These are phyloP conservation scores for Desmodus rotundus DNA, from an alignment of 2,113 vertebrate species.

Conservation along the genomic window DNA sequence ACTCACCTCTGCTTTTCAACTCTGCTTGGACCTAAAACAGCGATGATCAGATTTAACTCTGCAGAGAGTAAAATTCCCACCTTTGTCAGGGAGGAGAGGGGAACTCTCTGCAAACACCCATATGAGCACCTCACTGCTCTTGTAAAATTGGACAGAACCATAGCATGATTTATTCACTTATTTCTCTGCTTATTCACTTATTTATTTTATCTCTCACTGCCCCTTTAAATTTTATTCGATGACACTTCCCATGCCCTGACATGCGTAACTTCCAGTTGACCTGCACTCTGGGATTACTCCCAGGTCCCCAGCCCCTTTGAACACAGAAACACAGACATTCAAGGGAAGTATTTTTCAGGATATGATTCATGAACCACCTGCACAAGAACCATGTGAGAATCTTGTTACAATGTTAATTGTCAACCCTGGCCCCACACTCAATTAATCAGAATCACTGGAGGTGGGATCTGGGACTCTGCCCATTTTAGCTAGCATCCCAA, in stretches of 20 bases:
- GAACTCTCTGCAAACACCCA: background rate
- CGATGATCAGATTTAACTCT: background rate
- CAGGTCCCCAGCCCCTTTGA: background rate
- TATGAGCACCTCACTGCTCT: background rate
- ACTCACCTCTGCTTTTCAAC: background rate
- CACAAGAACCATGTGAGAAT: background rate
- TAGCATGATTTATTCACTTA: background rate
- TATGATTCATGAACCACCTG: background rate
- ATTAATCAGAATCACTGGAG: background rate
- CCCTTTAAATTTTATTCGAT: background rate
- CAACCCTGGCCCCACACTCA: background rate
- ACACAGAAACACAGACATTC: background rate
- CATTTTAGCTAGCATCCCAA: background rate
- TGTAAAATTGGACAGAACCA: background rate
- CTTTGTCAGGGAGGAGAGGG: background rate
- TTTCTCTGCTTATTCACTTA: background rate
- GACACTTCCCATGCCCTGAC: background rate
- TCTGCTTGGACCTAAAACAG: background rate
- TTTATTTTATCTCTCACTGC: background rate
- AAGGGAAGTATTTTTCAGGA: background rate
- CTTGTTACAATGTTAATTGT: background rate
- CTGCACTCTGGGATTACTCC: background rate
- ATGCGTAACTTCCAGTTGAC: background rate
- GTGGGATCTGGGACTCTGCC: background rate
- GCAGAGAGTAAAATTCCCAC: background rate